These are phyloP conservation scores for Phytoseiulus persimilis DNA, from an alignment of 2,888 invertebrate genomes.

Conservation along the genomic window DNA sequence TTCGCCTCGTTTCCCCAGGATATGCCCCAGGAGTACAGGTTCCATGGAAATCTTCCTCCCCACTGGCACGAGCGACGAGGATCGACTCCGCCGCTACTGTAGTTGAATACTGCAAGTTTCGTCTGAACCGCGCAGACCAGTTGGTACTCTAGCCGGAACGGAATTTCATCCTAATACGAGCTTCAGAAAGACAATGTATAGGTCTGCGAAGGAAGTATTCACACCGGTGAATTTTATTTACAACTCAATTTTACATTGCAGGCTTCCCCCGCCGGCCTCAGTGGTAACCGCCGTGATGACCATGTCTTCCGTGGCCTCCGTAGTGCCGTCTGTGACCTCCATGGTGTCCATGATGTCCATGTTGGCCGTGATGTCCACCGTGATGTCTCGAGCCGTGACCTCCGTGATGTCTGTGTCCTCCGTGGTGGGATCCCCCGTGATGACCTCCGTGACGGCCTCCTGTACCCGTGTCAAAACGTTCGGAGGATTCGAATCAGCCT, in stretches of 20 bases:
- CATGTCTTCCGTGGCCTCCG: conserved; percentile 10
- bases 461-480: background rate
- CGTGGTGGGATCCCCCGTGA: conserved; percentile 21
- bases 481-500: background rate
- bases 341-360: background rate
- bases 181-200: background rate
- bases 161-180: too few relatives aligned
- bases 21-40: too few relatives aligned
- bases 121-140: too few relatives aligned
- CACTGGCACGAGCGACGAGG: too few relatives aligned
- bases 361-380: background rate
- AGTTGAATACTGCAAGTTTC: too few relatives aligned
- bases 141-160: too few relatives aligned
- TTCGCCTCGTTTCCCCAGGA: too few relatives aligned
- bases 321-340: background rate
- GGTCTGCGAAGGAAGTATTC: background rate
- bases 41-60: too few relatives aligned
- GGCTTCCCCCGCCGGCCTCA: background rate
- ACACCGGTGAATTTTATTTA: background rate
- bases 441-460: background rate
- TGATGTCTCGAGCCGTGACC: background rate
- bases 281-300: conserved; percentile 8
- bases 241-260: background rate
- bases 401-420: background rate
- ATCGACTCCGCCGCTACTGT: too few relatives aligned